Evolutionary conservation across 2,113 vertebrate genomes (phyloP).

Genomic region (Argyrosomus japonicus): DNA sequence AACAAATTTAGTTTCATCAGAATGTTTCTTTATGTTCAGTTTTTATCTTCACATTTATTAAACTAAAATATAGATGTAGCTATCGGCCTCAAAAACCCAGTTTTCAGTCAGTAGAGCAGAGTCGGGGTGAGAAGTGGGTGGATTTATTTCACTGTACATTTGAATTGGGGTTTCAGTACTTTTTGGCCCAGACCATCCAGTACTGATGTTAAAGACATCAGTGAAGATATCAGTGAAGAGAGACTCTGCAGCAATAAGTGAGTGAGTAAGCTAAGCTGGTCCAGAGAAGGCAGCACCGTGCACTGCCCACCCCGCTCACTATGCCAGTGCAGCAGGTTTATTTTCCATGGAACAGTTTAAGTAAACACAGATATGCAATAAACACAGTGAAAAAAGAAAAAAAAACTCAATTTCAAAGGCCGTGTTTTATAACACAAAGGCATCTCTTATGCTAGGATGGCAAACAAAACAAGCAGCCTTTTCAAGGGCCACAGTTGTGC

Average conservation of each 20-base stretch:
- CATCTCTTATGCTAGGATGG: slow-evolving; percentile 73
- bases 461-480: slow-evolving; percentile 76
- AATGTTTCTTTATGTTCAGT: background rate
- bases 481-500: slow-evolving; percentile 57
- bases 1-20: too few species aligned
- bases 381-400: slow-evolving; percentile 51
- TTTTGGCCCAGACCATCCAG: slow-evolving; percentile 14
- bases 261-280: slow-evolving; percentile 5
- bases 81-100: background rate
- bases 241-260: slow-evolving; percentile 31
- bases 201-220: slow-evolving; percentile 34
- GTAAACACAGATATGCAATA: slow-evolving; percentile 73
- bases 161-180: slow-evolving; percentile 30
- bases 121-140: slow-evolving; percentile 1
- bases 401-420: slow-evolving; percentile 40
- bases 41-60: background rate
- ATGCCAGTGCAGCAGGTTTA: slow-evolving; percentile 45
- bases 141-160: slow-evolving; percentile 33
- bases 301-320: slow-evolving; percentile 11
- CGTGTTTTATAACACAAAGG: slow-evolving; percentile 72
- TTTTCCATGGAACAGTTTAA: slow-evolving; percentile 69
- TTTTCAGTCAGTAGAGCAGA: slow-evolving; percentile 6
- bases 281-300: slow-evolving; percentile 12
- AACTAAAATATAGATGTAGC: background rate
- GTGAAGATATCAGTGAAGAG: slow-evolving; percentile 21